Conservation (phyloP, 2,113 vertebrate genomes). For the Rhea americana region DNA sequence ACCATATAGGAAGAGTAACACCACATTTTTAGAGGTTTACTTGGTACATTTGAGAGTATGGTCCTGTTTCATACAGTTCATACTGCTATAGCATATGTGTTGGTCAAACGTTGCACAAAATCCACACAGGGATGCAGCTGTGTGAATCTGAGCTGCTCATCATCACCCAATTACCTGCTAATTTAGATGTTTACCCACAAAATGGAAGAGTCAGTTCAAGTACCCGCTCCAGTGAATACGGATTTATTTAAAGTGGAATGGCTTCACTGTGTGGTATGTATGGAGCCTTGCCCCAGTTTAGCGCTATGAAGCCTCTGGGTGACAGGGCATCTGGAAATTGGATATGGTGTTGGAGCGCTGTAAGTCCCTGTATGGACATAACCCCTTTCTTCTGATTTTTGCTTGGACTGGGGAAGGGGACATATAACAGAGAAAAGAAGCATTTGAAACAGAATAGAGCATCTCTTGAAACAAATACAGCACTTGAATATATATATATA, state of each 20-base stretch:
- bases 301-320: neutral
- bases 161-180: neutral
- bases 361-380: neutral
- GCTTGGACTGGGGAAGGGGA: neutral
- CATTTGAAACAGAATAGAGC: neutral
- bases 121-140: neutral
- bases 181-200: neutral
- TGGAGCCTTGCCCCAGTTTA: neutral
- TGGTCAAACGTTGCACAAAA: neutral
- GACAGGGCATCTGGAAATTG: neutral
- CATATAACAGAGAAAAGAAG: neutral
- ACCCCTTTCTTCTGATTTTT: neutral
- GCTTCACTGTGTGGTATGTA: neutral
- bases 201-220: neutral
- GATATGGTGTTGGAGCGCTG: neutral
- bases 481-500: neutral
- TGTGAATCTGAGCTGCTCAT: neutral
- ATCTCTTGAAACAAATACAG: neutral
- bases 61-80: fast-evolving
- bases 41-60: neutral
- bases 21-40: neutral
- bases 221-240: neutral
- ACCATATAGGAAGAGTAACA: neutral
- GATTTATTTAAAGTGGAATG: neutral
- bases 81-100: fast-evolving